phyloP scores from a whole-genome alignment of 1,140 invertebrate species.

The Habropoda laboriosa region DNA sequence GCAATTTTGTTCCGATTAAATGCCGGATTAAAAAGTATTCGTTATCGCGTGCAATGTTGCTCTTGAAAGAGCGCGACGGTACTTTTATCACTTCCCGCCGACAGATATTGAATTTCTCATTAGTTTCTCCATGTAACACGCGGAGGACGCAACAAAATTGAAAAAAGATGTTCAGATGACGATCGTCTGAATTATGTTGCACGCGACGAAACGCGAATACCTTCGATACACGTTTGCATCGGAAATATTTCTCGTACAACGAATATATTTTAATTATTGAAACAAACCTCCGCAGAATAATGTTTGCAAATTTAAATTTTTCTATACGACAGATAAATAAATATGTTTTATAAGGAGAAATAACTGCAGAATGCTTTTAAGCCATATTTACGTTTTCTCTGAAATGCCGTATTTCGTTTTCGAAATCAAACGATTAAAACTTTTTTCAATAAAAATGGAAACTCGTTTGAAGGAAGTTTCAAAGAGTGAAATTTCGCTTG shows the following conservation, averaged over 20 bases:
- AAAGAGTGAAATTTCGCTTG: too few species aligned
- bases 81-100: not conserved
- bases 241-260: conserved; percentile 3
- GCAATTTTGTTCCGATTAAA: not conserved
- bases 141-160: not conserved
- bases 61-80: not conserved
- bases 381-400: too few species aligned
- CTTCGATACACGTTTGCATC: not conserved
- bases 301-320: too few species aligned
- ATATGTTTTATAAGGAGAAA: too few species aligned
- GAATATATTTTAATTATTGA: not conserved
- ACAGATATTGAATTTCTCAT: conserved; percentile 41
- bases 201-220: not conserved
- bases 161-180: not conserved
- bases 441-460: too few species aligned
- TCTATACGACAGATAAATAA: too few species aligned
- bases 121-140: conserved; percentile 9
- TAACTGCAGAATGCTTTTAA: too few species aligned
- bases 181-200: not conserved
- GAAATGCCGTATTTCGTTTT: too few species aligned
- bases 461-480: too few species aligned
- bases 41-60: not conserved
- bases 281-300: too few species aligned
- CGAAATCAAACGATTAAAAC: too few species aligned
- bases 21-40: not conserved